These are phyloP conservation scores for Cheumatopsyche charites DNA, from an alignment of 1,140 invertebrate species.

Conservation along the genomic window DNA sequence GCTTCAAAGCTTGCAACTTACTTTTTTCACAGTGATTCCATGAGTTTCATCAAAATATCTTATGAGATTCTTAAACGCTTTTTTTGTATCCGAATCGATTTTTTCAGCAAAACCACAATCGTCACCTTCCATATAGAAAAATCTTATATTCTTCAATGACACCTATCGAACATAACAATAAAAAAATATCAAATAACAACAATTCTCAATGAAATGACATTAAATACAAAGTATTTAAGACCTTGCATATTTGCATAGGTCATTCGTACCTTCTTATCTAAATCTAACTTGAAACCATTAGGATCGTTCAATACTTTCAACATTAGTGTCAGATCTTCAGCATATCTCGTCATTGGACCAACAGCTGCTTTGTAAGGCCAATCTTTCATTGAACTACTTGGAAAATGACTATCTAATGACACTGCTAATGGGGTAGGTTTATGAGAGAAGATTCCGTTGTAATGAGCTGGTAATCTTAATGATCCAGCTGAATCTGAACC, in stretches of 20 bases:
- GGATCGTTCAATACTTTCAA: slow-evolving; percentile 66
- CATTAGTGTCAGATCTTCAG: slow-evolving; percentile 76
- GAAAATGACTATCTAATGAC: slow-evolving; percentile 65
- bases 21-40: slow-evolving; percentile 64
- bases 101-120: slow-evolving; percentile 66
- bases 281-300: neutral
- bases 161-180: slow-evolving; percentile 61
- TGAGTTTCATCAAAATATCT: slow-evolving; percentile 65
- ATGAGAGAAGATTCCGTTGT: slow-evolving; percentile 85
- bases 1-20: slow-evolving; percentile 49
- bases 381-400: slow-evolving; percentile 58
- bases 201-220: too few species aligned
- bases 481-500: slow-evolving; percentile 87
- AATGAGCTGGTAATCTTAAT: slow-evolving; percentile 81
- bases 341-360: slow-evolving; percentile 84
- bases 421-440: slow-evolving; percentile 67
- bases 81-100: slow-evolving; percentile 70
- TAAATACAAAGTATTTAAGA: too few species aligned
- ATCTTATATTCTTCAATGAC: slow-evolving; percentile 70
- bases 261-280: slow-evolving; percentile 26
- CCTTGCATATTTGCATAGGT: too few species aligned
- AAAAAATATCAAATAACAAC: slow-evolving; percentile 48
- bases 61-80: slow-evolving; percentile 68
- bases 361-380: slow-evolving; percentile 69
- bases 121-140: slow-evolving; percentile 80